Evolutionary conservation across 2,888 invertebrate genomes (phyloP).

Genomic region (Amblyjoppa proteus): DNA sequence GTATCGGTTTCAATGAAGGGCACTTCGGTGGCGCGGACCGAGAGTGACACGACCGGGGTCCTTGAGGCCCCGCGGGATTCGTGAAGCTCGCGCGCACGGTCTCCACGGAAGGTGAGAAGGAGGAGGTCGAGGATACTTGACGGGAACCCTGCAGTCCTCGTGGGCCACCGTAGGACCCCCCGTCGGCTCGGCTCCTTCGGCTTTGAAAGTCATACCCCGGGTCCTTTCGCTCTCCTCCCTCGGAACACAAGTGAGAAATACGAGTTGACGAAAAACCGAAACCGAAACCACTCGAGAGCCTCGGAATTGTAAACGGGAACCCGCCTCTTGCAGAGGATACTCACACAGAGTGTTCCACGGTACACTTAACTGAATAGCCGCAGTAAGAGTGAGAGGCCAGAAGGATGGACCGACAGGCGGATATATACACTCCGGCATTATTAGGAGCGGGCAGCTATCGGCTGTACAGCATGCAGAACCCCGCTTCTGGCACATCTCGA

Average conservation of each 20-base stretch:
- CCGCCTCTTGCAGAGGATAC: conserved; percentile 46
- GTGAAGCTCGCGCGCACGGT: conserved; percentile 38
- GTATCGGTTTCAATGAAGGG: conserved; percentile 81
- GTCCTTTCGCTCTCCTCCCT: conserved; percentile 65
- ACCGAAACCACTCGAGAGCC: conserved; percentile 79
- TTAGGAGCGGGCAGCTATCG: conserved; percentile 37
- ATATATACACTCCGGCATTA: conserved; percentile 28
- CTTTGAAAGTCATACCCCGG: conserved; percentile 81
- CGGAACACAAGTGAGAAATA: conserved; percentile 58
- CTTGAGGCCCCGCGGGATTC: conserved; percentile 62
- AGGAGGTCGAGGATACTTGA: conserved; percentile 37
- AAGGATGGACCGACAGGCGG: conserved; percentile 20
- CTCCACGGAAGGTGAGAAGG: conserved; percentile 48
- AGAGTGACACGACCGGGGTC: conserved; percentile 51
- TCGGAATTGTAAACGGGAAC: conserved; percentile 68
- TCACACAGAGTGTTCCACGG: conserved; percentile 16
- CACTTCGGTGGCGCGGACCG: conserved; percentile 72
- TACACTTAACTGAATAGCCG: conserved; percentile 36
- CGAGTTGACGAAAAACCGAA: conserved; percentile 74
- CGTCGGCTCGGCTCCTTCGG: conserved; percentile 77
- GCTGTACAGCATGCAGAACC: background rate
- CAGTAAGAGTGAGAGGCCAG: background rate
- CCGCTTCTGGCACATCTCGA: background rate
- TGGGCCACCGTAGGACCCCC: conserved; percentile 78
- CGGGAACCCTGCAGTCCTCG: conserved; percentile 29